Base-by-base conservation (phyloP, 2,888 invertebrate species). In the Pseudococcus longispinus region DNA sequence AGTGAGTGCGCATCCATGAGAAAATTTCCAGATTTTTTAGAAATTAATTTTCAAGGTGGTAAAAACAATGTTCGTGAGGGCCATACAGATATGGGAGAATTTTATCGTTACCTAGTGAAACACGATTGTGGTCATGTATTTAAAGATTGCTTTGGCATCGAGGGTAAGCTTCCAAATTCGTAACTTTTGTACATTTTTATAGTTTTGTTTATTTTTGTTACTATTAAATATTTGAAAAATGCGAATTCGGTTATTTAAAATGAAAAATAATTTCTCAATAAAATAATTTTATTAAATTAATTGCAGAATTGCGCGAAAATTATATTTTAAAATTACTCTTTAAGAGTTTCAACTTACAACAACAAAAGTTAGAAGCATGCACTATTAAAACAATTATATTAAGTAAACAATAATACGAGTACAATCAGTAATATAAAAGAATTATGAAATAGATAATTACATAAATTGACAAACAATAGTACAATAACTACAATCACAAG, bases 81-180 rank as follows among this genome's bases (percentile, higher is more conserved):
- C 15, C 95, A 95, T 90, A 94, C 95, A 92, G 94, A 96, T 90
- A 94, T 96, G 94, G 95, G 95, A 46, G 93, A 94, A 89, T 93
- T 97, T 89, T 93, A 94, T 87, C 94, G 94, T 89, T 97, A 93
- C 91, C 92, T 97, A 89, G 93, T 94, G 87, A 91, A 93, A 83
- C 94, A 94, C 90, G 92, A 93, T 29, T 93, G 94, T 80, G 93
- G 92, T 86, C 93, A 95, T 90, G 93, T 94, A 89, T 96, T 97
- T 91, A 94, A 94, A 90, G 94, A 96, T 89, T 92, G 96, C 88
- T 97, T 97, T 93, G 96, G 96, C 3, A 91, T 95, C 82, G 90
- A 90, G 77, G 89, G 89, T 8, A 89, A 88, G 88, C 60, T 51
- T 23, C 70, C 85, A 0, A 65, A 80, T n/a, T 60, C 46, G 13